Base-by-base conservation (phyloP, 2,888 invertebrate genomes). In the Molorchus minor region DNA sequence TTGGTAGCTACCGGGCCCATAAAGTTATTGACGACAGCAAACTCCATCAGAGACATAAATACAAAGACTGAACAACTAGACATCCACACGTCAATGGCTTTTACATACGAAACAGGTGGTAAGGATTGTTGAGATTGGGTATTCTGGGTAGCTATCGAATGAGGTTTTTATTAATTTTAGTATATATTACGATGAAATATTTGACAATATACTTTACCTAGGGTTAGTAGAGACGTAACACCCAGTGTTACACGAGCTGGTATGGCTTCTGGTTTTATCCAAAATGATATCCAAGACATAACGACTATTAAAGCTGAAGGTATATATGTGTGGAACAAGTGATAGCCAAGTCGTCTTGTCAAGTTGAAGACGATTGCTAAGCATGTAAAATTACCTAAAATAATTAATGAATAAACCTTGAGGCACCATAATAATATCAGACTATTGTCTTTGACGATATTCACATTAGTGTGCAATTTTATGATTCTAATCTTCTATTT, bases 231-330 rank as follows among this genome's bases (percentile, higher is more conserved):
- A 0, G 94, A 94, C 0, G 93, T 94, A 17, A 94, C 93, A 44
- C 94, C 94, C 13, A 95, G 82, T 0, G 94, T 94, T 57, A 95
- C 93, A 58, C 95, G 85, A 0, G 94, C 94, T 0, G 95, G 95
- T 70, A 93, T 93, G 3, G 95, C 94, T 80, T 94, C 94, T 0
- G 94, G 94, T 74, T 94, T 94, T 73, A 95, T 94, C 96, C 95
- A 96, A 82, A 96, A 96, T 0, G 95, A 94, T 69, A 96, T 94
- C 95, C 95, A 96, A 61, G 94, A 94, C 93, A 96, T 94, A 57
- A 95, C 94, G 41, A 95, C 95, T 76, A 95, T 95, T 67, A 95
- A 84, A 0, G 93, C 93, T 1, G 94, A 94, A 0, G 94, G 94
- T 71, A 94, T 94, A 80, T 95, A 95, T 0, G 94, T 94, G 81